Evolutionary conservation across 1,140 invertebrate genomes (phyloP).

Genomic region (Cataglyphis hispanica): DNA sequence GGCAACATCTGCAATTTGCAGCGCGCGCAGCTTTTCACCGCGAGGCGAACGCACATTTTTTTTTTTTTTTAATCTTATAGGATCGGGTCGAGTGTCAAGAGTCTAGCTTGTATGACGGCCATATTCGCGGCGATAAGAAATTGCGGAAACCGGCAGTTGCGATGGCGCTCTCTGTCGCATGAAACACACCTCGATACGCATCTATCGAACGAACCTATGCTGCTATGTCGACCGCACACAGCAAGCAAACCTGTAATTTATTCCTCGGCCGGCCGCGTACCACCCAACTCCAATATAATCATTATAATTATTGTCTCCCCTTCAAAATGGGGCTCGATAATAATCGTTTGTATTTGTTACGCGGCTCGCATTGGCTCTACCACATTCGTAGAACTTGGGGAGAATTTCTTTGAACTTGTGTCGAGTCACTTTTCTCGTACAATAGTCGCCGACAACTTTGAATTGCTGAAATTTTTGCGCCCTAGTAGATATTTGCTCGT

Average conservation of each 20-base stretch:
- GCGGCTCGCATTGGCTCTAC: slow-evolving; percentile 57
- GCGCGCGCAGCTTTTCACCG: not conserved
- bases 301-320: slow-evolving; percentile 86
- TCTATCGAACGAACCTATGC: slow-evolving; percentile 83
- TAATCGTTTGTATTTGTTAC: slow-evolving; percentile 80
- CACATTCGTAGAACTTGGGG: slow-evolving; percentile 40
- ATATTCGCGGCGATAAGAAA: slow-evolving; percentile 79
- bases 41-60: not conserved
- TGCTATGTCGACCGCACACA: slow-evolving; percentile 82
- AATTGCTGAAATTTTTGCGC: slow-evolving; percentile 19
- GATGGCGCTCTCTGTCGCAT: slow-evolving; percentile 81
- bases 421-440: slow-evolving; percentile 23
- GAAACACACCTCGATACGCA: slow-evolving; percentile 57
- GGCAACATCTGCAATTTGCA: slow-evolving; percentile 18
- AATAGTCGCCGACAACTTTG: not conserved
- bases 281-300: slow-evolving; percentile 84
- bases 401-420: slow-evolving; percentile 52
- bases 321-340: slow-evolving; percentile 84
- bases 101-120: slow-evolving; percentile 21
- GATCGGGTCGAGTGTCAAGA: slow-evolving; percentile 24
- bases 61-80: slow-evolving; percentile 41
- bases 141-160: slow-evolving; percentile 81
- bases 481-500: not conserved
- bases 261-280: slow-evolving; percentile 81
- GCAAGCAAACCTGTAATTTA: slow-evolving; percentile 85